Evolutionary conservation across 2,113 vertebrate species (phyloP).

Genomic region (Podocnemis expansa): DNA sequence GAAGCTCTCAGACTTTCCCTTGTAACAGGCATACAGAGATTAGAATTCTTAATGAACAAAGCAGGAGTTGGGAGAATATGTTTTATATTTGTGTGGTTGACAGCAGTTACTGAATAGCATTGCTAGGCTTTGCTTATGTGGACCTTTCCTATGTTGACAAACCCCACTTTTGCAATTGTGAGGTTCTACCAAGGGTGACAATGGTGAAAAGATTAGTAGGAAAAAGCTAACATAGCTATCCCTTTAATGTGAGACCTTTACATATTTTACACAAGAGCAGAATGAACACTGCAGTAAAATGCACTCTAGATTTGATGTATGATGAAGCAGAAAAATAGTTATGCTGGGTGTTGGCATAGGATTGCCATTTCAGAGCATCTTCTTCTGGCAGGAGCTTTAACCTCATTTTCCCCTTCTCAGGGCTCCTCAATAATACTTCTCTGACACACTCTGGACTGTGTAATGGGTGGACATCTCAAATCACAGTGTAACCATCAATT

Average conservation of each 20-base stretch:
- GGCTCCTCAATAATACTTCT: no score
- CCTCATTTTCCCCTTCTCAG: no score
- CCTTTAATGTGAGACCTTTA: background rate
- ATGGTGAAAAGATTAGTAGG: background rate
- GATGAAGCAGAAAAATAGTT: background rate
- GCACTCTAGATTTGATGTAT: background rate
- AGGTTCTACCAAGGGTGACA: background rate
- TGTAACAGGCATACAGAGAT: background rate
- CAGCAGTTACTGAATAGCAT: background rate
- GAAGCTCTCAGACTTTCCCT: background rate
- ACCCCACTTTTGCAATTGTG: background rate
- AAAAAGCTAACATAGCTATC: background rate
- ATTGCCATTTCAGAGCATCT: no score
- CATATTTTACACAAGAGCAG: background rate
- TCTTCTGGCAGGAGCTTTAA: no score
- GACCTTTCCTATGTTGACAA: background rate
- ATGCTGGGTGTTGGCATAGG: background rate
- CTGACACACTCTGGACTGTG: no score
- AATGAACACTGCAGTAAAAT: background rate
- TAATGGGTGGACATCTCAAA: no score
- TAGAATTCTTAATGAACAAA: background rate
- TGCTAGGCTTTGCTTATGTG: background rate
- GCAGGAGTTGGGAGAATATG: background rate
- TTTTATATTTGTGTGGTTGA: rapidly evolving
- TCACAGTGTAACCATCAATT: no score